Base-by-base conservation (phyloP, 2,113 vertebrate genomes). In the Engystomops pustulosus region DNA sequence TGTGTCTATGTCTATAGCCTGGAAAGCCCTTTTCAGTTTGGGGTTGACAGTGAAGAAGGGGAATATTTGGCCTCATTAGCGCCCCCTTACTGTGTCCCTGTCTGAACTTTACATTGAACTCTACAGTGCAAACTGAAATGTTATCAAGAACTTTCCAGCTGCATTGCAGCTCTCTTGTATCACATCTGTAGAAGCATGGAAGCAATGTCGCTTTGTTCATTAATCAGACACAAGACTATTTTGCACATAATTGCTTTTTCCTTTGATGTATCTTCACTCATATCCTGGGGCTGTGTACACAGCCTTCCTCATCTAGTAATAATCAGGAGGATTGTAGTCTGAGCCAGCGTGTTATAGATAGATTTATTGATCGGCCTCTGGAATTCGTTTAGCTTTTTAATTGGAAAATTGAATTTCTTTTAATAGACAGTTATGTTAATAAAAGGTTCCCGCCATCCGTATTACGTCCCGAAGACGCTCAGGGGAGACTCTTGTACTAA, bases 191-290 rank as follows among this genome's bases (percentile, higher is more conserved):
- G 30, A 30, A 6, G 45, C 23, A 27, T 20, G 27, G 17, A 32
- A 75, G 27, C 8, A 75, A 49, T 9, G 44, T 11, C 34, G 17
- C 72, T 27, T 14, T 47, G 4, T 41, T 45, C 47, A 76, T 76
- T 75, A 76, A 76, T 76, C 72, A 76, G 47, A 32, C 72, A 76
- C 25, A 76, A 34, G 25, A 30, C 30, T 53, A 53, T 32, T 51
- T 53, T 76, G 27, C 17, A 53, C 68, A 51, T 76, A 76, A 76
- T 76, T 76, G 27, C 25, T 76, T 53, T 32, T 76, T 11, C 72
- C 72, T 76, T 76, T 76, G 47, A 76, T 76, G 72, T 76, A 34
- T 76, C 72, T 17, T 76, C 44, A 51, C 71, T 75, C 72, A 76
- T 32, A 5, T 51, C 72, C 47, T 47, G 4, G 25, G 72, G 72